phyloP scores from a whole-genome alignment of 2,797 vertebrate genomes.

The Sebastes vulpes region DNA sequence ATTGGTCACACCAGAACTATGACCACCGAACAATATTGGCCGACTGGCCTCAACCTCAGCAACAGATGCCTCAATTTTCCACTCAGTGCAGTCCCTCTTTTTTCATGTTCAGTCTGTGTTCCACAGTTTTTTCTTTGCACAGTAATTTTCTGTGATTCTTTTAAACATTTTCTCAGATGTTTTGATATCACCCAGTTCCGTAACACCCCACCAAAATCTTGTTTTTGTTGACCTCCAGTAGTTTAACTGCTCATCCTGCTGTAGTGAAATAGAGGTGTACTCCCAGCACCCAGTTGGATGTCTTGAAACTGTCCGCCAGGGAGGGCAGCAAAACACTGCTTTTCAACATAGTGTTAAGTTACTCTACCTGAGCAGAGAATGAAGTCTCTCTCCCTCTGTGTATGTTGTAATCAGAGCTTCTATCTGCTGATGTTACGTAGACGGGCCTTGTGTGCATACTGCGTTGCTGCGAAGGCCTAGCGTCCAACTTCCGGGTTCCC shows the following conservation, averaged over 20 bases:
- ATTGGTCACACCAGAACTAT: slow-evolving; percentile 8
- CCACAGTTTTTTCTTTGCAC: background rate
- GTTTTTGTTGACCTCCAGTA: background rate
- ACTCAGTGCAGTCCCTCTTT: background rate
- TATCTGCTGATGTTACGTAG: too few relatives aligned
- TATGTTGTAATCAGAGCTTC: background rate
- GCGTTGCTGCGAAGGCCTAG: too few relatives aligned
- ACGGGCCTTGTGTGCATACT: too few relatives aligned
- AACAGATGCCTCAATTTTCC: background rate
- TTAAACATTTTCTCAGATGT: background rate
- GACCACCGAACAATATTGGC: background rate
- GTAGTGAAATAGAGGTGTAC: background rate
- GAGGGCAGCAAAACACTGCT: background rate
- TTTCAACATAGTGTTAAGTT: background rate
- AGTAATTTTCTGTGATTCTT: background rate
- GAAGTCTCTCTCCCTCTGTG: background rate
- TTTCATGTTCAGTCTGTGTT: background rate
- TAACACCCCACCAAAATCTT: background rate
- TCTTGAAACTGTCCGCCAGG: background rate
- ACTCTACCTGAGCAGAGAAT: background rate
- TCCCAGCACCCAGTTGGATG: background rate
- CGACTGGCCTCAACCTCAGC: background rate
- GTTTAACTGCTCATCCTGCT: background rate
- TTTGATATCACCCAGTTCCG: background rate
- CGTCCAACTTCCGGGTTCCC: too few relatives aligned